Conservation (phyloP, 2,113 vertebrate species). For the Eolophus roseicapilla region DNA sequence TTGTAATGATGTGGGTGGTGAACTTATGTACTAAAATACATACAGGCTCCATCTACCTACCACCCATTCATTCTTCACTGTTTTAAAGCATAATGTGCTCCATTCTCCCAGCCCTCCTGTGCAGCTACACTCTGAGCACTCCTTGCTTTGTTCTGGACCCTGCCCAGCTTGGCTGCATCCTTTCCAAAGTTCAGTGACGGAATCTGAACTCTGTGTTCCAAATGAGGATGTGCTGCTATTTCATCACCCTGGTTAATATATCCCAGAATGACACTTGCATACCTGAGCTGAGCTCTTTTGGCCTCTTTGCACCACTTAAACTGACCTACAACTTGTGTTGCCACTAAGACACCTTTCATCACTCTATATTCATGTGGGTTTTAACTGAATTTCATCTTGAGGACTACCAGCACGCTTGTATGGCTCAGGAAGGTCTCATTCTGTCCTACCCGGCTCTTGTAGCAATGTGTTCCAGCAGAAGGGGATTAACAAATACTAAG, state of each 20-base stretch:
- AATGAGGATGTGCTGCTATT: constrained; percentile 1
- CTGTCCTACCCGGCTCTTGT: neutral
- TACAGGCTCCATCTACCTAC: neutral
- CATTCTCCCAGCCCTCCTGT: neutral
- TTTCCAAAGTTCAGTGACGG: neutral
- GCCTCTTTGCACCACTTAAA: neutral
- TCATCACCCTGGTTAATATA: constrained; percentile 45
- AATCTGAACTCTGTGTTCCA: neutral
- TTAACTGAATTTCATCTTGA: neutral
- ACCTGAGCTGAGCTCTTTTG: neutral
- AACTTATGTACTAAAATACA: neutral
- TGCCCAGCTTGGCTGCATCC: constrained; percentile 15
- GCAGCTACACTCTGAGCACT: neutral
- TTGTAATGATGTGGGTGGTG: neutral
- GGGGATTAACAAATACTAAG: neutral
- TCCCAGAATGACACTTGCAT: neutral
- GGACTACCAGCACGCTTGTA: neutral
- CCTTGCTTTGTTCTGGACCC: neutral
- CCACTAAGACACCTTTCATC: neutral
- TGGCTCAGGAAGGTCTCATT: neutral
- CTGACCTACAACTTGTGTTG: neutral
- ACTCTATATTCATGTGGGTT: neutral
- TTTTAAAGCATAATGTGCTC: neutral
- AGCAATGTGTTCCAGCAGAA: neutral
- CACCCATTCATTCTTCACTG: neutral